These are phyloP conservation scores for Oasisia sp. DNA, from an alignment of 2,888 invertebrate genomes.

Conservation along the genomic window DNA sequence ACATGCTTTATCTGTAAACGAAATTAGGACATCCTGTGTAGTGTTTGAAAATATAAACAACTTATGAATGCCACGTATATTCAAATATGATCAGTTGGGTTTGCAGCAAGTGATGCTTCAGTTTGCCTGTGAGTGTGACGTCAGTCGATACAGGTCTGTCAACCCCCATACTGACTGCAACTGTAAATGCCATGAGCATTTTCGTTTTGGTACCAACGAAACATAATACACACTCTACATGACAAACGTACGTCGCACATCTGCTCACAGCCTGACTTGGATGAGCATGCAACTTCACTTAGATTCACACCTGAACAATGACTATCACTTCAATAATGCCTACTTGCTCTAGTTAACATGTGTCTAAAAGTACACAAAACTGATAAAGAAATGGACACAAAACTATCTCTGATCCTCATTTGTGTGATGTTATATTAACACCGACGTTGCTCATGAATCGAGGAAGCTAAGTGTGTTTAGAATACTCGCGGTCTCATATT, in stretches of 20 bases:
- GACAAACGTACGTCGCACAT: not conserved
- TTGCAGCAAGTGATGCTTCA: not conserved
- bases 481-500: not conserved
- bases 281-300: not conserved
- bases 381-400: not conserved
- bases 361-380: not conserved
- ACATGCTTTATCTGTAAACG: not conserved
- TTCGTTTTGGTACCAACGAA: not conserved
- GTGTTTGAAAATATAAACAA: not conserved
- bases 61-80: not conserved
- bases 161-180: not conserved
- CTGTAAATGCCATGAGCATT: constrained; percentile 7
- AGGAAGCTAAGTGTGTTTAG: not conserved
- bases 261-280: not conserved
- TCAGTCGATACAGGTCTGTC: not conserved
- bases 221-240: constrained; percentile 8
- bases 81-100: not conserved
- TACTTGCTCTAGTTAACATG: not conserved
- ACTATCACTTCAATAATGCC: not conserved
- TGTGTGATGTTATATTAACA: not conserved
- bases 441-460: not conserved
- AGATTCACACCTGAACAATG: not conserved
- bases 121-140: not conserved
- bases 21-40: not conserved
- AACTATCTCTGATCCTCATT: not conserved